phyloP scores from a whole-genome alignment of 2,797 vertebrate genomes.

The Sebastolobus alascanus region DNA sequence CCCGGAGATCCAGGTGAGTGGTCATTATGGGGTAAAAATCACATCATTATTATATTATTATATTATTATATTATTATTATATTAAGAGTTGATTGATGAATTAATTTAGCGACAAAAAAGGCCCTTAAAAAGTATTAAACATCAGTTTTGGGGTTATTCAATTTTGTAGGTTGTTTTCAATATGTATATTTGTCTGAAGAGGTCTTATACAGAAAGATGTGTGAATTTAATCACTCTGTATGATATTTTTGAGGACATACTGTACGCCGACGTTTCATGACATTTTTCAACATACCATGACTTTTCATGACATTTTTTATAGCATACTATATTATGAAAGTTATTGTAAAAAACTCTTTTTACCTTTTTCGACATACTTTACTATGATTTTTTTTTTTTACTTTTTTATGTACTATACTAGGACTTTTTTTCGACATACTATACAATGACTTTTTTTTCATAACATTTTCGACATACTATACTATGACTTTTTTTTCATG shows the following conservation, averaged over 20 bases:
- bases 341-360: no score
- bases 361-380: neutral
- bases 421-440: neutral
- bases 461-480: neutral
- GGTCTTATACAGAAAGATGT: no score
- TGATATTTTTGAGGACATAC: neutral
- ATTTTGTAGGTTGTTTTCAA: no score
- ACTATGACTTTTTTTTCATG: neutral
- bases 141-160: no score
- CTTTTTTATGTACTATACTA: neutral
- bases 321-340: no score
- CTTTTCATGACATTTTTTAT: no score
- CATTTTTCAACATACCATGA: neutral
- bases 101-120: neutral
- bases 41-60: neutral
- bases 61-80: no score
- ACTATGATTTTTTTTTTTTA: neutral
- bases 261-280: neutral
- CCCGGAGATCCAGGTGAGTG: conserved; percentile 84
- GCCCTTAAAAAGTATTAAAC: neutral
- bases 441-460: no score
- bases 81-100: neutral
- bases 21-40: neutral
- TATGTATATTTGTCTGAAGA: no score
- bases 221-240: neutral